phyloP scores from a whole-genome alignment of 2,113 vertebrate species.

The Capreolus pygargus region DNA sequence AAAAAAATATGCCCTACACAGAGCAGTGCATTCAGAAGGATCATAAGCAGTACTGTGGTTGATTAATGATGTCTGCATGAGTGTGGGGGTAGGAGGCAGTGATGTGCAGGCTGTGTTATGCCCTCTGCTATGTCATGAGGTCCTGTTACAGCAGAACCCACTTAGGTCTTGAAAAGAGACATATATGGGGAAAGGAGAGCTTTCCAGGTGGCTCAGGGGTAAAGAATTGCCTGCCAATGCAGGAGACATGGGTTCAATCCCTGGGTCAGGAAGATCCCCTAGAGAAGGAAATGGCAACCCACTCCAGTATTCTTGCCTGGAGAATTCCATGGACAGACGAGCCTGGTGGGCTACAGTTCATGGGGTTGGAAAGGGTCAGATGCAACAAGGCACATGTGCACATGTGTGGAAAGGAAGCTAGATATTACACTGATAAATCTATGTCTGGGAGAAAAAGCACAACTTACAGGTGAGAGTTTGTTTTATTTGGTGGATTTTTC shows the following conservation, averaged over 20 bases:
- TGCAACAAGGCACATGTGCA: fast-evolving
- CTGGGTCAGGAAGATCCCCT: neutral
- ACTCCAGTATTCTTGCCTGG: neutral
- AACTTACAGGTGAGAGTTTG: neutral
- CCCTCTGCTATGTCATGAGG: neutral
- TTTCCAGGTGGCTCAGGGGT: neutral
- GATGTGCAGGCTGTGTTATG: too few species aligned
- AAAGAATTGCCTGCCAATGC: neutral
- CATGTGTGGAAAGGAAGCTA: neutral
- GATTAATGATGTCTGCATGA: neutral
- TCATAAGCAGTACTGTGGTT: neutral
- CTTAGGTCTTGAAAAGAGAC: neutral
- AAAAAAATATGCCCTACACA: neutral
- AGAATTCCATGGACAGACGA: neutral
- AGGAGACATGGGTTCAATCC: neutral
- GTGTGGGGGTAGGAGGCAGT: neutral
- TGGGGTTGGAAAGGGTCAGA: neutral
- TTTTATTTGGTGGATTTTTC: neutral
- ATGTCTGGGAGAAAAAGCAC: neutral
- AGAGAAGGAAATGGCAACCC: neutral
- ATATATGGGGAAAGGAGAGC: neutral
- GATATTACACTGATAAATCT: neutral
- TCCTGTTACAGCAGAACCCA: neutral
- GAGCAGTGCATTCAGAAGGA: neutral
- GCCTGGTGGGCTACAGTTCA: neutral